Evolutionary conservation across 2,888 invertebrate species (phyloP).

Genomic region (Aporophyla nigra): DNA sequence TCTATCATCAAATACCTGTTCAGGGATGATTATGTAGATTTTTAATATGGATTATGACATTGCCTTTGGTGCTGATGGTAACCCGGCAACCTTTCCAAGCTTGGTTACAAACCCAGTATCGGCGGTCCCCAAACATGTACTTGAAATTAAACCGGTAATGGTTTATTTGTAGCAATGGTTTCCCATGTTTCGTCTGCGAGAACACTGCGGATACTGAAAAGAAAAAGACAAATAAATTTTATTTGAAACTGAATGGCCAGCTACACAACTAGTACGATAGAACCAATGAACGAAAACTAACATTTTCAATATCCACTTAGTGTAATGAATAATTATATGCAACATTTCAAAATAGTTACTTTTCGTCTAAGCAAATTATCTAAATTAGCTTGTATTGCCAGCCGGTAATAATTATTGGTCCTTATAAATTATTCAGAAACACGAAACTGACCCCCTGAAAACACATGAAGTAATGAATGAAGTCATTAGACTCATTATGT

Average conservation of each 20-base stretch:
- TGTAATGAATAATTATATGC: no score
- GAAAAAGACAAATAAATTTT: background rate
- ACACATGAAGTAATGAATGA: no score
- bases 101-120: conserved; percentile 46
- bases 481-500: no score
- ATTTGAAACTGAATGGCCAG: background rate
- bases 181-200: conserved; percentile 57
- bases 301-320: no score
- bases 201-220: conserved; percentile 27
- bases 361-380: no score
- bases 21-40: conserved; percentile 43
- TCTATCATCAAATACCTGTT: background rate
- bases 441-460: no score
- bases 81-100: conserved; percentile 47
- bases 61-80: conserved; percentile 31
- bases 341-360: no score
- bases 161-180: conserved; percentile 68
- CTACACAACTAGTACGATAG: background rate
- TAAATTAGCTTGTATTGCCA: no score
- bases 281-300: no score
- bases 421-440: no score
- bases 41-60: conserved; percentile 18
- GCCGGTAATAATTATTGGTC: no score
- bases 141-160: conserved; percentile 67
- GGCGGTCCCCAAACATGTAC: conserved; percentile 40